A percentile compares a stretch with the other conserved stretches of the same genome.
phyloP scores from a whole-genome alignment of 2,797 vertebrate genomes.

The Momotus momota region DNA sequence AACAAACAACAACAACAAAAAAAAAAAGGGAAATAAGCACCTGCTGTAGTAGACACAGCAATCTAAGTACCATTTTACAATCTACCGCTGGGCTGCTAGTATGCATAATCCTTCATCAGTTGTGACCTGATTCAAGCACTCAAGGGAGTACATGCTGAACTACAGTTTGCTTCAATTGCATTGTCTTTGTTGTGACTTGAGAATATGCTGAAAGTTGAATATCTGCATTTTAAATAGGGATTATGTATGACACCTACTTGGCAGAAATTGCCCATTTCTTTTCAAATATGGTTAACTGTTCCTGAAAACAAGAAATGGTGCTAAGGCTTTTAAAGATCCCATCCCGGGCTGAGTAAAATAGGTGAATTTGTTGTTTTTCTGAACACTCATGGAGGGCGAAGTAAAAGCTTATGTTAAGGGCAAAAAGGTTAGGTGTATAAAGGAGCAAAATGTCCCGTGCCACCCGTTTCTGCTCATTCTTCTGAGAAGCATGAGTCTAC shows the following conservation, averaged over 20 bases:
- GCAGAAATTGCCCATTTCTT: conserved; percentile 35
- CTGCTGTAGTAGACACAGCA: background rate
- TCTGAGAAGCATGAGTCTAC: background rate
- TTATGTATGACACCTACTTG: conserved; percentile 24
- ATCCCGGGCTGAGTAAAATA: background rate
- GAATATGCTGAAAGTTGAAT: background rate
- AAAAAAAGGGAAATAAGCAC: background rate
- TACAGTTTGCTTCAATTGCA: background rate
- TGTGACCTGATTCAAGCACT: background rate
- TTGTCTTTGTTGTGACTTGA: background rate
- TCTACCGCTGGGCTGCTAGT: background rate
- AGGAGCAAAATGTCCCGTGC: background rate
- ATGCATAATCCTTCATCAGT: background rate
- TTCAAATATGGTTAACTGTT: conserved; percentile 23
- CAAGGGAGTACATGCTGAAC: background rate
- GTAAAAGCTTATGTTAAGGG: background rate
- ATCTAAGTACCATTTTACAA: background rate
- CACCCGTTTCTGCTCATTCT: conserved; percentile 44
- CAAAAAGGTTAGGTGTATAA: background rate
- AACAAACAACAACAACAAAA: too few species aligned
- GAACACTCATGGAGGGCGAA: background rate
- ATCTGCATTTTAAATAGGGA: conserved; percentile 9
- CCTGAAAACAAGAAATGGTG: background rate
- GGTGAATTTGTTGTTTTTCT: background rate
- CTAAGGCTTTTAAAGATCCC: background rate